Evolutionary conservation across 2,113 vertebrate species (phyloP).

Genomic region (Clinocottus analis): DNA sequence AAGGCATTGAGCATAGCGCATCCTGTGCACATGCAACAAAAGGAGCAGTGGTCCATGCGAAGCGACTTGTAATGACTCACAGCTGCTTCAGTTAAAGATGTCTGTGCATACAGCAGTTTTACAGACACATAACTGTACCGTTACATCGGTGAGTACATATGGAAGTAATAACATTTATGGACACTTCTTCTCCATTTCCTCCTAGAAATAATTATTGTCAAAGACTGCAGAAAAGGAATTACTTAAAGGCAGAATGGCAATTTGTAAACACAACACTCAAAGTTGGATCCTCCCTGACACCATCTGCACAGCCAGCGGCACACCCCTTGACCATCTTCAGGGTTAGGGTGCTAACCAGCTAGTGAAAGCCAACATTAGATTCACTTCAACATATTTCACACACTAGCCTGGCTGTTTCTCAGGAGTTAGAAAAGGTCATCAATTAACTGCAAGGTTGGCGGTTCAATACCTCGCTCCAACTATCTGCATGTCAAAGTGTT

Average conservation of each 20-base stretch:
- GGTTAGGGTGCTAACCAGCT: neutral
- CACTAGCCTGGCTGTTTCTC: neutral
- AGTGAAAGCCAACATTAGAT: neutral
- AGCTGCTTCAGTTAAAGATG: slow-evolving; percentile 23
- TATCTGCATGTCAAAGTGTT: neutral
- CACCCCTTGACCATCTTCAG: neutral
- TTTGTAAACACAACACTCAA: neutral
- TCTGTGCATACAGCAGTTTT: slow-evolving; percentile 4
- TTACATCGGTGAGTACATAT: slow-evolving; percentile 1
- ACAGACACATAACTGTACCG: slow-evolving; percentile 17
- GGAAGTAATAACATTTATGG: slow-evolving; percentile 7
- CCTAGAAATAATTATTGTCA: neutral
- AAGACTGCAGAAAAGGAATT: slow-evolving; percentile 1
- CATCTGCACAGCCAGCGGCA: neutral
- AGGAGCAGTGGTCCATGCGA: slow-evolving; percentile 23
- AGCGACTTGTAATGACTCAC: slow-evolving; percentile 42
- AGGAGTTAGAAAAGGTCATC: neutral
- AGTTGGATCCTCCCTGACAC: neutral
- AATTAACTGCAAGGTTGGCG: neutral
- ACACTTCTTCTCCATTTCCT: neutral
- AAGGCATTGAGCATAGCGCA: slow-evolving; percentile 35
- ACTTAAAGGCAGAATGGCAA: neutral
- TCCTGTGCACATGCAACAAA: slow-evolving; percentile 43
- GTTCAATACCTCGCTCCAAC: neutral
- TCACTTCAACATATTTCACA: neutral